These are phyloP conservation scores for Prionailurus viverrinus DNA, from an alignment of 2,113 vertebrate genomes.

Conservation along the genomic window DNA sequence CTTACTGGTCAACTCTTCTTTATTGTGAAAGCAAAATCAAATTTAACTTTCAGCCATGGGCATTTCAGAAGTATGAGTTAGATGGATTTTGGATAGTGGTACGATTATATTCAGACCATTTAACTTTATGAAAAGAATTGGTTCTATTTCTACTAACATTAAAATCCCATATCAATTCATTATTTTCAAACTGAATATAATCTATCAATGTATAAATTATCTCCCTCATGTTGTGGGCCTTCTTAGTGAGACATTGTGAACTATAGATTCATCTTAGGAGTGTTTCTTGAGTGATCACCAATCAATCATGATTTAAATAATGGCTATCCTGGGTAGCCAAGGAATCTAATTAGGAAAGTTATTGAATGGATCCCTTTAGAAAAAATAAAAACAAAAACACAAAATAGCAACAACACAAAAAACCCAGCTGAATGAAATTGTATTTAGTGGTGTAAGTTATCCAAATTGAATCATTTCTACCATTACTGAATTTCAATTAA, in stretches of 20 bases:
- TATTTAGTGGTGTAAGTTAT: constrained; percentile 70
- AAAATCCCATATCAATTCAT: constrained; percentile 70
- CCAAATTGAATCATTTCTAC: constrained; percentile 54
- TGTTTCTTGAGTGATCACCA: constrained; percentile 64
- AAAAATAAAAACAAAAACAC: constrained; percentile 63
- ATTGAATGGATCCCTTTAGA: constrained; percentile 72
- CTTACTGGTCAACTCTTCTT: background rate
- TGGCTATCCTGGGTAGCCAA: constrained; percentile 67
- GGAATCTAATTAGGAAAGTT: constrained; percentile 62
- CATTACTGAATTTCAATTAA: constrained; percentile 50
- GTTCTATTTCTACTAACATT: constrained; percentile 77
- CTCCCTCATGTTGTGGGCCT: constrained; percentile 49
- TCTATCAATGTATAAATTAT: constrained; percentile 72
- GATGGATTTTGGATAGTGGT: background rate
- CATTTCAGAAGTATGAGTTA: constrained; percentile 24
- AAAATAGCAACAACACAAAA: background rate
- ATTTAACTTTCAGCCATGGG: background rate
- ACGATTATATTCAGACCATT: background rate
- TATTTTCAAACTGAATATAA: constrained; percentile 72
- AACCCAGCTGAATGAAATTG: constrained; percentile 63
- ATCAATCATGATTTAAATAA: constrained; percentile 66
- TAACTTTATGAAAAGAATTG: constrained; percentile 65
- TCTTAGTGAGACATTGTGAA: constrained; percentile 69
- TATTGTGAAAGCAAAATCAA: constrained; percentile 23
- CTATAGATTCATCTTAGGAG: constrained; percentile 63